A percentile compares a stretch with the other conserved stretches of the same genome.
phyloP scores from a whole-genome alignment of 2,113 vertebrate genomes.

The Gymnocephalus cernua region DNA sequence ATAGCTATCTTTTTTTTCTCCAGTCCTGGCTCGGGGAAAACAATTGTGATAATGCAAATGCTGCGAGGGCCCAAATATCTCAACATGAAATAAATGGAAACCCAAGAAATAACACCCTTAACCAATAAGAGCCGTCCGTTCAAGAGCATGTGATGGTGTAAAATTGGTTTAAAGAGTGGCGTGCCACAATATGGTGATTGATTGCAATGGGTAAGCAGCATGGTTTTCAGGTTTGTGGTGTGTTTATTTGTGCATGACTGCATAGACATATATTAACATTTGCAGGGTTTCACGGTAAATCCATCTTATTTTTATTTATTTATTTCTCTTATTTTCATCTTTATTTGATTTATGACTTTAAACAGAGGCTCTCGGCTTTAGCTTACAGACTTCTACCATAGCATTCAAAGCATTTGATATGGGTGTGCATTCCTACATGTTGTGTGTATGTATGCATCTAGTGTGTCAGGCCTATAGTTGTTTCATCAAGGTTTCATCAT shows the following conservation, averaged over 20 bases:
- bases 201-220: conserved; percentile 32
- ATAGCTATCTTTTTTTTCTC: conserved; percentile 21
- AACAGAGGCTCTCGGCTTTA: conserved; percentile 6
- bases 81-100: conserved; percentile 51
- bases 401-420: conserved; percentile 21
- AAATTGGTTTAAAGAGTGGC: conserved; percentile 46
- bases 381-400: conserved; percentile 5
- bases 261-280: conserved; percentile 28
- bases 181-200: conserved; percentile 44
- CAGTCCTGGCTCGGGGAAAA: not conserved
- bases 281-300: conserved; percentile 41
- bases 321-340: not conserved
- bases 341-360: conserved; percentile 34
- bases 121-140: conserved; percentile 35
- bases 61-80: conserved; percentile 31
- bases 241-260: conserved; percentile 26
- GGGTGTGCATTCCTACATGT: not conserved
- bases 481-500: conserved; percentile 34
- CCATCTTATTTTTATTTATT: not conserved
- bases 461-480: conserved; percentile 17
- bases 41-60: conserved; percentile 46
- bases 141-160: conserved; percentile 17
- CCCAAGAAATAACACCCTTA: conserved; percentile 30
- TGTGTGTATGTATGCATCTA: conserved; percentile 37
- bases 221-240: conserved; percentile 28